Evolutionary conservation across 2,888 invertebrate species (phyloP).

Genomic region (Xestia c-nigrum): DNA sequence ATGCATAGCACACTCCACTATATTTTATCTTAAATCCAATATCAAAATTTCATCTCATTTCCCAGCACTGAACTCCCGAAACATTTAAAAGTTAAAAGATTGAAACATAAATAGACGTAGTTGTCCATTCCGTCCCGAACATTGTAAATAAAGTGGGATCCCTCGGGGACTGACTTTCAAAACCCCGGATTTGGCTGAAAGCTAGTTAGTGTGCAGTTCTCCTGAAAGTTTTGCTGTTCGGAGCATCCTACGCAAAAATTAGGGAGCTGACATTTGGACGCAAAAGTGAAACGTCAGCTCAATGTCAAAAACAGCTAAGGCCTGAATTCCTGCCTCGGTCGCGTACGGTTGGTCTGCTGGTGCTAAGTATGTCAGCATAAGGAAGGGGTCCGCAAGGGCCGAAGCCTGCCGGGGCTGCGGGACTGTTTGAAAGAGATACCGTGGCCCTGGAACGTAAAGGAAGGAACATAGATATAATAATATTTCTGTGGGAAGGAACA

Average conservation of each 20-base stretch:
- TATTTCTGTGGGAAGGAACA: too few species aligned
- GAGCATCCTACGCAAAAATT: conserved; percentile 13
- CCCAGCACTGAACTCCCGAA: background rate
- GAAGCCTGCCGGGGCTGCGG: too few species aligned
- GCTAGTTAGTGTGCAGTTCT: conserved; percentile 27
- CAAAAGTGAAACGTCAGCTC: background rate
- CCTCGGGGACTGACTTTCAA: conserved; percentile 32
- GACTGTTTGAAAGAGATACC: too few species aligned
- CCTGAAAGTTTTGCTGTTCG: conserved; percentile 26
- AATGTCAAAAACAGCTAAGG: background rate
- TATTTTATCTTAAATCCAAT: background rate
- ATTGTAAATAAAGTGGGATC: conserved; percentile 34
- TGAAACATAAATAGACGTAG: conserved; percentile 27
- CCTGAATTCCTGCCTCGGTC: too few species aligned
- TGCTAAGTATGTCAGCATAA: too few species aligned
- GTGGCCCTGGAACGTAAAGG: too few species aligned
- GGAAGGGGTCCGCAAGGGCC: too few species aligned
- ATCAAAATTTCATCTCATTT: background rate
- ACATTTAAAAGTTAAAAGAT: conserved; percentile 37
- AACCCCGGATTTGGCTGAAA: conserved; percentile 41
- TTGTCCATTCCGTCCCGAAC: conserved; percentile 23
- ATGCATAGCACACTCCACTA: background rate
- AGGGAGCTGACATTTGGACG: background rate
- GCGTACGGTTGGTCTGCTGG: too few species aligned
- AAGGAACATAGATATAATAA: too few species aligned